Evolutionary conservation across 2,888 invertebrate species (phyloP), one percentile per base, ranked within the genome.

Genomic region (Sarcophaga variegata): DNA sequence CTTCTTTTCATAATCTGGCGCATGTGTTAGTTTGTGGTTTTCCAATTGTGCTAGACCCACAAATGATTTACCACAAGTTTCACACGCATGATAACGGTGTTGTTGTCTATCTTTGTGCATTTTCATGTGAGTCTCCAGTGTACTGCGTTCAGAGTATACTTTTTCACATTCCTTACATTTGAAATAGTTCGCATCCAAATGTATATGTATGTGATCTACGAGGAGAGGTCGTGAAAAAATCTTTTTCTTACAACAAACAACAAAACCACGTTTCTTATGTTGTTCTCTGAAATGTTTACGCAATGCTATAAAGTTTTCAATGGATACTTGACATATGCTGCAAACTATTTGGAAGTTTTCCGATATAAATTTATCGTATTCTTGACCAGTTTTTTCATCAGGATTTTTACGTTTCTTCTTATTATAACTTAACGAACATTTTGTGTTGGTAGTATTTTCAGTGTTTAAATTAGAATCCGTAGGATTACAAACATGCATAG

Each of bases 151-250:
- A 20, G 89, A 90, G 49, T 90, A 91, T 4, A 90, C 86, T 14
- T 90, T 90, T 0, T 87, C 88, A 74, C 92, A 92, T 25, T 89
- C 88, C 0, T 87, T 86, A 76, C 92, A 92, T 87, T 91, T 92
- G 12, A 92, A 92, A 75, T 91, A 91, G 20, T 92, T 91, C 0
- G 92, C 92, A 85, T 92, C 90, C 82, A 89, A 90, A 81, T 92
- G 92, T 1, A 91, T 90, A 62, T 91, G 87, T n/a, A 92, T 90
- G 69, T 92, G 92, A 49, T 92, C 92, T 1, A 91, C 92, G 2
- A 92, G 80, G 6, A 86, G 86, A 47, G 90, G 90, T 6, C 92
- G 91, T 20, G 90, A 83, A 49, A 90, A 90, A 66, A 91, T 92
- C 69, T 92, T 92, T 8, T 89, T 89, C 0, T 92, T 91, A 71